Evolutionary conservation across 2,113 vertebrate genomes (phyloP), one percentile per base, ranked within the genome.

Genomic region (Prietella phreatophila): DNA sequence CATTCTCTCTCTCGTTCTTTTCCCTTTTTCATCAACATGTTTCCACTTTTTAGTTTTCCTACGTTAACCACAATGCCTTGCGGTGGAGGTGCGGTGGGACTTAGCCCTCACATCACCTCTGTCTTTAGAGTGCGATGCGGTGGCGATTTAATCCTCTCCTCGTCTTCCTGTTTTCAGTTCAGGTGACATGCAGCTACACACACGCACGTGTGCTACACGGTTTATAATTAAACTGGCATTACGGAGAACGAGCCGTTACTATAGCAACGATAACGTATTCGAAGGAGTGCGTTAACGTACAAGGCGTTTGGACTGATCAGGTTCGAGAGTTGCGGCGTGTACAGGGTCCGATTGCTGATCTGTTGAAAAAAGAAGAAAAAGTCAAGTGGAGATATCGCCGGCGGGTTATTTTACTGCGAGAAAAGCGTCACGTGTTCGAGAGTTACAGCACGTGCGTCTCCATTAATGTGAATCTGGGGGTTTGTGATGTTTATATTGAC

Each of bases 401-500:
- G 6, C 5, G 2, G 1, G 13, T n/a, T 58, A 19, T 58, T 58
- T 58, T 2, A 20, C 58, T 60, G 58, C 55, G 15, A 14, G 55
- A 3, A 17, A 60, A 78, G 9, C 25, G 13, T 30, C 47, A 39
- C 33, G 25, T 81, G 36, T 60, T 82, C 47, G 36, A n/a, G 71
- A 65, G 17, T 69, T 14, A 30, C 7, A 13, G 30, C 15, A 42
- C 3, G 8, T 42, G 63, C 20, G 4, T 42, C 20, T 69, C 13
- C 2, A 80, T n/a, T 30, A 22, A n/a, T 42, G 8, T 39, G 27
- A 58, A 33, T 20, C 36, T 7, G 58, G 14, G 56, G n/a, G 50
- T 33, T 80, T 80, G n/a, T 30, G 55, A 56, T 56, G 27, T 81
- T 56, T 81, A 19, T 58, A 81, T 81, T 33, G 78, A 56, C n/a